Conservation (phyloP, 64 coral and sea anemone species). For the Actinia equina region DNA sequence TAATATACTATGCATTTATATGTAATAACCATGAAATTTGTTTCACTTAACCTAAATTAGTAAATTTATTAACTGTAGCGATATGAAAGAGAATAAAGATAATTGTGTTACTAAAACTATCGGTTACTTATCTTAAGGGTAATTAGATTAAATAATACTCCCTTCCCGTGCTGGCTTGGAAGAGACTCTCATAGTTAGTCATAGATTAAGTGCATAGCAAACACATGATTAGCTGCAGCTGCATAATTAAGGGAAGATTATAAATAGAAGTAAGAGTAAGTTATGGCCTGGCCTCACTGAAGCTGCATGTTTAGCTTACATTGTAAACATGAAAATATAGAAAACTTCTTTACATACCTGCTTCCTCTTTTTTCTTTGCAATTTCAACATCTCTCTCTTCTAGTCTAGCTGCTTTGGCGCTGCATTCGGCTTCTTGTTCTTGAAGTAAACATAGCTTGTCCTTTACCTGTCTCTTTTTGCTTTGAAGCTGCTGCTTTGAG, state of each 20-base stretch:
- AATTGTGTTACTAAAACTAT: too few species aligned
- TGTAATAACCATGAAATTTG: neutral
- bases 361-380: constrained; percentile 5
- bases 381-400: neutral
- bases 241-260: neutral
- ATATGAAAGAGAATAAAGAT: neutral
- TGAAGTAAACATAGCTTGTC: neutral
- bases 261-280: neutral
- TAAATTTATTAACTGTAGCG: neutral
- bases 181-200: neutral
- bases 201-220: neutral
- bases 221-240: constrained; percentile 16
- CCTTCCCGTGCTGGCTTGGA: neutral
- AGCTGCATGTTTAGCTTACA: neutral
- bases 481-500: constrained; percentile 12
- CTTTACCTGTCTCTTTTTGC: neutral
- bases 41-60: neutral
- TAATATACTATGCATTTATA: neutral
- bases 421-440: constrained; percentile 1
- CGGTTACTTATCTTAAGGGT: too few species aligned
- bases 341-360: neutral
- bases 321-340: neutral
- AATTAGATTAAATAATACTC: neutral
- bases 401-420: constrained; percentile 13
- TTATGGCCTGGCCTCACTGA: neutral